These are phyloP conservation scores for Spodoptera littoralis DNA, from an alignment of 2,888 invertebrate species.

Conservation along the genomic window DNA sequence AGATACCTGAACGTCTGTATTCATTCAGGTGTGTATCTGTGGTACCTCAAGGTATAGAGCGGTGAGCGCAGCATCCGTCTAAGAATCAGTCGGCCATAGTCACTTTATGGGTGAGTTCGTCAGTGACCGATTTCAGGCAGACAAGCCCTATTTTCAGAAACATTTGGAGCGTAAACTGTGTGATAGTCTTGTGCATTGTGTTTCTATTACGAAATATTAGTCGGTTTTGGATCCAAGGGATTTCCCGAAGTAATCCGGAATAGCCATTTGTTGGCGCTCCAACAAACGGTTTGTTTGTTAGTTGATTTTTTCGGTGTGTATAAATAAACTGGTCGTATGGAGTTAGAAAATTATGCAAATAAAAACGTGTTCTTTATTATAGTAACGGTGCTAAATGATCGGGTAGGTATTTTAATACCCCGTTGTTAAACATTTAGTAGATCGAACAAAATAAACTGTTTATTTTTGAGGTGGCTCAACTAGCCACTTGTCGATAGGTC, in stretches of 20 bases:
- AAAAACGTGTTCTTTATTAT: conserved; percentile 19
- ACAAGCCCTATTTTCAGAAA: conserved; percentile 53
- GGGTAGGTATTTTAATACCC: conserved; percentile 20
- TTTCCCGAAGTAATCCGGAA: neutral
- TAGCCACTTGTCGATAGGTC: conserved; percentile 42
- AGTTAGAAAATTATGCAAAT: conserved; percentile 37
- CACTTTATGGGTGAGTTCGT: conserved; percentile 77
- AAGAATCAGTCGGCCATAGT: conserved; percentile 67
- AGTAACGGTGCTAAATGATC: conserved; percentile 31
- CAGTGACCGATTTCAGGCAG: conserved; percentile 58
- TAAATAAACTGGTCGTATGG: conserved; percentile 29
- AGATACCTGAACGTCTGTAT: conserved; percentile 65
- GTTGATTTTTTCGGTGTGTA: neutral
- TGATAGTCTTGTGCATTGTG: conserved; percentile 19
- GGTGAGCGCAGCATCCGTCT: conserved; percentile 68
- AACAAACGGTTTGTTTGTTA: neutral
- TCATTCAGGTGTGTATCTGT: conserved; percentile 64
- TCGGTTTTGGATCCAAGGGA: neutral
- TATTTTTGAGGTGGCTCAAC: conserved; percentile 41
- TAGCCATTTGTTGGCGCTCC: conserved; percentile 1
- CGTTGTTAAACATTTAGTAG: conserved; percentile 18
- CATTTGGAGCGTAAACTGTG: conserved; percentile 55
- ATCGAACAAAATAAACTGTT: conserved; percentile 28
- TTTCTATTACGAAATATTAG: conserved; percentile 26
- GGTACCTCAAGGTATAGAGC: conserved; percentile 55